Conservation (phyloP, 2,797 vertebrate genomes). For the Anabas testudineus region DNA sequence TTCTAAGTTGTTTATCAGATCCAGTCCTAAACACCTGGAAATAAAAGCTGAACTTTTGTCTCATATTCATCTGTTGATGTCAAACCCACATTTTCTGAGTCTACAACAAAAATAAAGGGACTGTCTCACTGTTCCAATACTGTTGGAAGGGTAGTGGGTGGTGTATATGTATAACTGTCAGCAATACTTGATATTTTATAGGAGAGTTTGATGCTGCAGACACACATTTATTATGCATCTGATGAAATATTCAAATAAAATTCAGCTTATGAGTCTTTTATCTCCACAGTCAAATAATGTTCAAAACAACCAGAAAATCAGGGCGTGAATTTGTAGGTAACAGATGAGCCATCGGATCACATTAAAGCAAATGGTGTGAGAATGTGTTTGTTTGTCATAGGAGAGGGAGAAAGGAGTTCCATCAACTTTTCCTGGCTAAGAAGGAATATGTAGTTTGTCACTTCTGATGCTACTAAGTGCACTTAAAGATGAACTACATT, state of each 20-base stretch:
- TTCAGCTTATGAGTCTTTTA: background rate
- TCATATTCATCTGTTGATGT: too few relatives aligned
- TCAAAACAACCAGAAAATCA: background rate
- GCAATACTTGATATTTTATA: background rate
- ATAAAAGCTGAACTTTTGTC: too few relatives aligned
- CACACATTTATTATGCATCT: background rate
- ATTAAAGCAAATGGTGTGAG: too few relatives aligned
- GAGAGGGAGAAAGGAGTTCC: background rate
- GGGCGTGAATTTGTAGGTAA: background rate
- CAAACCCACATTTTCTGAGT: too few relatives aligned
- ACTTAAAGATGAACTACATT: conserved; percentile 18
- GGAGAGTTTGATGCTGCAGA: background rate
- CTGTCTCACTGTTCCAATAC: too few relatives aligned
- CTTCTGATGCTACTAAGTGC: conserved; percentile 12
- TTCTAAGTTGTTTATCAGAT: too few relatives aligned
- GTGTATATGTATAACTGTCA: too few relatives aligned
- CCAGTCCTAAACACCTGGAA: too few relatives aligned
- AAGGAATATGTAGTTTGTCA: conserved; percentile 8
- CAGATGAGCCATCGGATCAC: background rate
- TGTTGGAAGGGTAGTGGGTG: too few relatives aligned
- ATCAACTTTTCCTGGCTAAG: background rate
- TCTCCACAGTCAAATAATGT: background rate
- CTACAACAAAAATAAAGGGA: too few relatives aligned
- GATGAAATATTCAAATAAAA: background rate
- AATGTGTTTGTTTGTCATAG: too few relatives aligned